A percentile compares a stretch with the other conserved stretches of the same genome.
phyloP scores from a whole-genome alignment of 35 echinoderm and acorn worm genomes.

The Eucidaris tribuloides region DNA sequence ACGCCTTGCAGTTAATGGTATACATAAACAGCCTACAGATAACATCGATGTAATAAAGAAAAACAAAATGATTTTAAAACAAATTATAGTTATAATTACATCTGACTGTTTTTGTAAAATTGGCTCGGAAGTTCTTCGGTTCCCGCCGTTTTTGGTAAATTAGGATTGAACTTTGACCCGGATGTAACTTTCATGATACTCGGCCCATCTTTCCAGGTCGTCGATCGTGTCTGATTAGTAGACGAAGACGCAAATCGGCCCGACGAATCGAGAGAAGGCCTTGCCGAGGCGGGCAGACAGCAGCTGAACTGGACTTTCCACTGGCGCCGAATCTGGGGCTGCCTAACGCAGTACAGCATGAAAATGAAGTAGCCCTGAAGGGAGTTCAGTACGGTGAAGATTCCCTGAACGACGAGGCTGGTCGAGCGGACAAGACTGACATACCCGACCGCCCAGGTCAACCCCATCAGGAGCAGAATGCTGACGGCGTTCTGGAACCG shows the following conservation, averaged over 20 bases:
- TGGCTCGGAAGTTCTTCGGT: neutral
- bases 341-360: conserved; percentile 50
- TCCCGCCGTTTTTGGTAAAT: neutral
- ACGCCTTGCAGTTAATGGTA: too few species aligned
- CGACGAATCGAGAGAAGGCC: conserved; percentile 4
- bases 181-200: neutral
- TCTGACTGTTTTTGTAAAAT: conserved; percentile 5
- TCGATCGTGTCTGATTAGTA: neutral
- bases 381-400: conserved; percentile 61
- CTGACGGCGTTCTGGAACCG: neutral
- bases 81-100: too few species aligned
- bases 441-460: conserved; percentile 58
- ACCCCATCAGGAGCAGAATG: neutral
- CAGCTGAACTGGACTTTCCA: conserved; percentile 35
- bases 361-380: conserved; percentile 73
- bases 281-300: neutral
- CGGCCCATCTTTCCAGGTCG: neutral
- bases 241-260: neutral
- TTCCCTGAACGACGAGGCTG: conserved; percentile 28
- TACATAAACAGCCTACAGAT: too few species aligned
- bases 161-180: conserved; percentile 9
- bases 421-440: conserved; percentile 24
- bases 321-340: conserved; percentile 31
- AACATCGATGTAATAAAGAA: too few species aligned
- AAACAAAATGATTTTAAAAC: too few species aligned